phyloP scores from a whole-genome alignment of 2,888 invertebrate genomes.

The Leptogaster cylindrica region DNA sequence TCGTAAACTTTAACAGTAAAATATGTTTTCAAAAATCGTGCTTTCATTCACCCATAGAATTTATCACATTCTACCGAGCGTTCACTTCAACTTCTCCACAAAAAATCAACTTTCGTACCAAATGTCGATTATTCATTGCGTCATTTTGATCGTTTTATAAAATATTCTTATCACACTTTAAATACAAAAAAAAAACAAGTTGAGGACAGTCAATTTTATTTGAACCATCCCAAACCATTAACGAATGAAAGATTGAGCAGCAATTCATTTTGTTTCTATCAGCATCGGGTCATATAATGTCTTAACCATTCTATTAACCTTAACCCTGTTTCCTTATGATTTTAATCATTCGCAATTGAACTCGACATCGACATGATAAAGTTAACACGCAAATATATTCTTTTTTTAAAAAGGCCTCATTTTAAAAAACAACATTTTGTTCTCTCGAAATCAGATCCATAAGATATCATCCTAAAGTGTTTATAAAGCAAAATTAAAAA shows the following conservation, averaged over 20 bases:
- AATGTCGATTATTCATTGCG: too few relatives aligned
- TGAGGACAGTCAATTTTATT: neutral
- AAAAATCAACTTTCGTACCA: too few relatives aligned
- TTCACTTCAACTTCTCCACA: too few relatives aligned
- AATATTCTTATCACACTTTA: too few relatives aligned
- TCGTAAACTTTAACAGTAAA: too few relatives aligned
- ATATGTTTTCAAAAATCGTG: too few relatives aligned
- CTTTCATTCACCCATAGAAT: too few relatives aligned
- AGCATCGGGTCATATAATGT: slow-evolving; percentile 21
- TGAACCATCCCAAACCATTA: slow-evolving; percentile 8
- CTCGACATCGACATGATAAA: slow-evolving; percentile 38
- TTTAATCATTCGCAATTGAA: slow-evolving; percentile 36
- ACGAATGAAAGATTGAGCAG: slow-evolving; percentile 10
- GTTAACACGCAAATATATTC: slow-evolving; percentile 40
- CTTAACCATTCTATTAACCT: slow-evolving; percentile 40
- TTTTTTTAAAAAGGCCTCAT: slow-evolving; percentile 20
- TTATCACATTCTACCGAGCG: too few relatives aligned
- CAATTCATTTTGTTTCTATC: slow-evolving; percentile 19
- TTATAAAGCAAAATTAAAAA: neutral
- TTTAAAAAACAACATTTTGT: too few relatives aligned
- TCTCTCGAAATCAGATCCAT: slow-evolving; percentile 5
- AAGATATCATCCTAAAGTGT: neutral
- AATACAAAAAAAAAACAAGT: slow-evolving; percentile 6
- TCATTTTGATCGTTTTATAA: too few relatives aligned
- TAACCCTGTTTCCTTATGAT: slow-evolving; percentile 37